phyloP scores from a whole-genome alignment of 35 echinoderm and acorn worm genomes.

The Lytechinus variegatus region DNA sequence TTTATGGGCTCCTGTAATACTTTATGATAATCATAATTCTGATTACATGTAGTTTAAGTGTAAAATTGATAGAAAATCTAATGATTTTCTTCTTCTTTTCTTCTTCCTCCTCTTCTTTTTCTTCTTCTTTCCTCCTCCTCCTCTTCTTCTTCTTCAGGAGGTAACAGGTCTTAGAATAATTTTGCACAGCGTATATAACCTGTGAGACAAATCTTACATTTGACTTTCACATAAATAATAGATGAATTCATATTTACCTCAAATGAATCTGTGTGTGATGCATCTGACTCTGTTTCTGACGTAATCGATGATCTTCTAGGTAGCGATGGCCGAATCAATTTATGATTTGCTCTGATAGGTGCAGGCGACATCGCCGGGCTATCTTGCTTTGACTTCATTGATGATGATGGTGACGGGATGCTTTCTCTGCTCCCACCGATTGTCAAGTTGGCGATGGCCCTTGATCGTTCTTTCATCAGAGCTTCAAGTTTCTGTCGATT shows the following conservation, averaged over 20 bases:
- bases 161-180: no score
- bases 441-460: background rate
- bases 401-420: slow-evolving; percentile 1
- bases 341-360: background rate
- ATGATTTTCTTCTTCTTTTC: no score
- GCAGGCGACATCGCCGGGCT: background rate
- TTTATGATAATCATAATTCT: no score
- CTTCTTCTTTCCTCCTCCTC: no score
- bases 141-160: no score
- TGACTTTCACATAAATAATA: no score
- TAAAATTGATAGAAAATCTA: no score
- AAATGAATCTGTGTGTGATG: background rate
- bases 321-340: background rate
- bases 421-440: slow-evolving; percentile 17
- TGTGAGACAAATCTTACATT: no score
- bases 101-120: no score
- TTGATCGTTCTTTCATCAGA: slow-evolving; percentile 19
- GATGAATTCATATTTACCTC: background rate
- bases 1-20: no score
- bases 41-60: no score
- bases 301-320: background rate
- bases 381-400: background rate
- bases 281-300: background rate
- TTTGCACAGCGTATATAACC: no score
- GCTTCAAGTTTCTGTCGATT: slow-evolving; percentile 6